Percentiles rank a stretch among this genome's conserved stretches.
Conservation (phyloP, 2,113 vertebrate genomes). For the Bos javanicus region DNA sequence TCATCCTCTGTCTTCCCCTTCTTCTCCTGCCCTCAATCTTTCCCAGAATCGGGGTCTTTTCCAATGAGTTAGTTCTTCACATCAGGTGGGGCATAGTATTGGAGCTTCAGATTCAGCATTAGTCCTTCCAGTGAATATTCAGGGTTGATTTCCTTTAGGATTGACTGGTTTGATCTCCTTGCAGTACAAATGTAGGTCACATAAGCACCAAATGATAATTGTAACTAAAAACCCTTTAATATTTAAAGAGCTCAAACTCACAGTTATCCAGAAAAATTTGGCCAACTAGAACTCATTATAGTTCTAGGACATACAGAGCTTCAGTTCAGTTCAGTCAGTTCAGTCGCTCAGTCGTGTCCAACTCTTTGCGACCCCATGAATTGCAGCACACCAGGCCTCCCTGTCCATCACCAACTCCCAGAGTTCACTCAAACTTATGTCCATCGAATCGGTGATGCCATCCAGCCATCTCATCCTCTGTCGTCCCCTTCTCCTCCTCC, state of each 20-base stretch:
- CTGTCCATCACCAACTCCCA: no score
- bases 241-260: constrained; percentile 1
- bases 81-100: neutral
- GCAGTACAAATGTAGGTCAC: neutral
- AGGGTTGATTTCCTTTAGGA: neutral
- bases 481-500: no score
- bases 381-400: no score
- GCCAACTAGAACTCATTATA: neutral
- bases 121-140: neutral
- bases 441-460: no score
- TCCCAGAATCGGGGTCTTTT: neutral
- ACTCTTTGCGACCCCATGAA: no score
- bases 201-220: constrained; percentile 13
- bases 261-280: neutral
- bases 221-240: constrained; percentile 49
- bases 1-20: neutral
- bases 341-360: fast-evolving
- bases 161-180: neutral
- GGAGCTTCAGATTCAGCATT: neutral
- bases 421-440: no score
- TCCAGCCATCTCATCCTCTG: no score
- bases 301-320: neutral
- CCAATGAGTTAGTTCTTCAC: neutral
- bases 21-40: neutral
- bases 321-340: neutral